These are phyloP conservation scores for Ecliptopera silaceata DNA, from an alignment of 2,888 invertebrate genomes.

Conservation along the genomic window DNA sequence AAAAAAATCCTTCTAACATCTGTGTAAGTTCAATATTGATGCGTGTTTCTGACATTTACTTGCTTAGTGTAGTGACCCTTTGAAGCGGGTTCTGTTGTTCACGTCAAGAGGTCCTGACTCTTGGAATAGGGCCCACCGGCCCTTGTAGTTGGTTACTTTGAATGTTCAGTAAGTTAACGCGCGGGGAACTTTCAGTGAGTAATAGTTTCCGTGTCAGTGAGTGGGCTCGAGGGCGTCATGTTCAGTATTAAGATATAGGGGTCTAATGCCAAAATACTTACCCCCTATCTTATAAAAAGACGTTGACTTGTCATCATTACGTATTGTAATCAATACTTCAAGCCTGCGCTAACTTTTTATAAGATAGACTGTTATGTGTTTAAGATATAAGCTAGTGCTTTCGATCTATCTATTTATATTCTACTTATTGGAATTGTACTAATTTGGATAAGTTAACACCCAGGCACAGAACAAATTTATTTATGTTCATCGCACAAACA, in stretches of 20 bases:
- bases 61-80: slow-evolving; percentile 65
- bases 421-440: too few species aligned
- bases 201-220: slow-evolving; percentile 42
- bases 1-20: slow-evolving; percentile 1
- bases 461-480: too few species aligned
- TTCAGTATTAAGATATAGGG: slow-evolving; percentile 16
- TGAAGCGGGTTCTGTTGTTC: slow-evolving; percentile 42
- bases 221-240: slow-evolving; percentile 16
- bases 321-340: too few species aligned
- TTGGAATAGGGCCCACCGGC: slow-evolving; percentile 36
- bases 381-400: too few species aligned
- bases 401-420: too few species aligned
- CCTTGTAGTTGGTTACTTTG: slow-evolving; percentile 62
- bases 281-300: too few species aligned
- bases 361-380: too few species aligned
- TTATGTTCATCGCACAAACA: too few species aligned
- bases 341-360: too few species aligned
- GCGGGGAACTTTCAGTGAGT: slow-evolving; percentile 46
- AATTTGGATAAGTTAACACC: too few species aligned
- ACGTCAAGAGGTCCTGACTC: slow-evolving; percentile 44
- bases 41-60: slow-evolving; percentile 74
- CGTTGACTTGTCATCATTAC: too few species aligned
- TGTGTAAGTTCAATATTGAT: slow-evolving; percentile 64
- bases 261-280: too few species aligned
- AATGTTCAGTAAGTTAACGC: slow-evolving; percentile 50